Evolutionary conservation across 1,140 invertebrate genomes (phyloP), one percentile per base, ranked within the genome.

Genomic region (Heliconius eleuchia): DNA sequence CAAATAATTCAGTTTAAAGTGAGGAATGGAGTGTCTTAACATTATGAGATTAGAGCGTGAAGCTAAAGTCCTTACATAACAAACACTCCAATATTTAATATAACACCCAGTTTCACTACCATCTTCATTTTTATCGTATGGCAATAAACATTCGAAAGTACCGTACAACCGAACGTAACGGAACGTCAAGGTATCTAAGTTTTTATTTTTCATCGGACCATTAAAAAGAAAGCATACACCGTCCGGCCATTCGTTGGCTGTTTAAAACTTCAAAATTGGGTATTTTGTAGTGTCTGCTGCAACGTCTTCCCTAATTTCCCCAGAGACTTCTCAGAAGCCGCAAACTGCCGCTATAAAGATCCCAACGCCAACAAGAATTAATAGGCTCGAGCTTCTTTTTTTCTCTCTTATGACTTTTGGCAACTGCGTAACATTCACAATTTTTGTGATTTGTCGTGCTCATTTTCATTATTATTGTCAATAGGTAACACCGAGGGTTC

Each of bases 281-380:
- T 79, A 74, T 82, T 82, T 79, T 77, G 74, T 76, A 82, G 77
- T 86, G 83, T 83, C 84, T 83, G 83, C 84, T 74, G 78, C 82
- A 76, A 80, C 83, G 78, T 82, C 84, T 84, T 84, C 78, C 74
- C 82, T 89, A 88, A 89, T 89, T 89, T 89, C 88, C 88, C 88
- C 76, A 50, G 88, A 88, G 86, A 79, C 86, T 74, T 77, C 76
- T 84, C 81, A 80, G 80, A 71, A 73, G 50, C 83, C 85, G 85
- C 85, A 84, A 86, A 87, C 86, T 84, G 85, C 83, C 52, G 78
- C 84, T 76, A 86, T 88, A 88, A 87, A 89, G 84, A 88, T 87
- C 83, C 82, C 50, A 82, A 52, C 34, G 42, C 50, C 66, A 76
- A 76, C 60, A 76, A 70, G 60, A 76, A 70, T 76, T 76, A 76